Percentiles rank a stretch among this genome's conserved stretches.
Conservation (phyloP, 2,888 invertebrate genomes). For the Philonicus albiceps region DNA sequence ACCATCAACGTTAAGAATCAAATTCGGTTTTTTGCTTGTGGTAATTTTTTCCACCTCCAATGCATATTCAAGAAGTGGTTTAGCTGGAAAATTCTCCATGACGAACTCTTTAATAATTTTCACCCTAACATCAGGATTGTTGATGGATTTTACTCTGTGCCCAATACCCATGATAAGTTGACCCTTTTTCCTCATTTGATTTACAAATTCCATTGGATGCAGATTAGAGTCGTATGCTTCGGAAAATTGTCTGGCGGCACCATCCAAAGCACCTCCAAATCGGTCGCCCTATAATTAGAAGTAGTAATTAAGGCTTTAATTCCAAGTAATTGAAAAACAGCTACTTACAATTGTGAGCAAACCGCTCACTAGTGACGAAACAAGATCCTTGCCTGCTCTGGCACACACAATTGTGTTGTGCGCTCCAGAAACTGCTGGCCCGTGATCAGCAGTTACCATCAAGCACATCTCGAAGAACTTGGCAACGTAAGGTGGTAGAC, state of each 20-base stretch:
- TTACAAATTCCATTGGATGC: slow-evolving; percentile 98
- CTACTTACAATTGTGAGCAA: slow-evolving; percentile 89
- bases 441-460: slow-evolving; percentile 98
- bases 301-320: not conserved
- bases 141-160: slow-evolving; percentile 89
- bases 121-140: slow-evolving; percentile 98
- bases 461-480: slow-evolving; percentile 99
- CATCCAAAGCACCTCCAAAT: slow-evolving; percentile 97
- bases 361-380: slow-evolving; percentile 95
- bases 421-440: slow-evolving; percentile 97
- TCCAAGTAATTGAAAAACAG: slow-evolving; percentile 51
- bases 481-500: slow-evolving; percentile 90
- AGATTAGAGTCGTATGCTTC: slow-evolving; percentile 94
- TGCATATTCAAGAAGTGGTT: slow-evolving; percentile 94
- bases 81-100: slow-evolving; percentile 89
- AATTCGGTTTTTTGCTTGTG: slow-evolving; percentile 99
- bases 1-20: slow-evolving; percentile 99
- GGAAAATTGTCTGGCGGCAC: slow-evolving; percentile 96
- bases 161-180: slow-evolving; percentile 99
- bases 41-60: slow-evolving; percentile 98
- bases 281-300: slow-evolving; percentile 81
- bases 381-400: slow-evolving; percentile 95
- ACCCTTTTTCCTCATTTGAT: slow-evolving; percentile 95
- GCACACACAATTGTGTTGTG: slow-evolving; percentile 99
- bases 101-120: slow-evolving; percentile 97